These are phyloP conservation scores for Leptodactylus fallax DNA, from an alignment of 2,797 vertebrate genomes.

Conservation along the genomic window DNA sequence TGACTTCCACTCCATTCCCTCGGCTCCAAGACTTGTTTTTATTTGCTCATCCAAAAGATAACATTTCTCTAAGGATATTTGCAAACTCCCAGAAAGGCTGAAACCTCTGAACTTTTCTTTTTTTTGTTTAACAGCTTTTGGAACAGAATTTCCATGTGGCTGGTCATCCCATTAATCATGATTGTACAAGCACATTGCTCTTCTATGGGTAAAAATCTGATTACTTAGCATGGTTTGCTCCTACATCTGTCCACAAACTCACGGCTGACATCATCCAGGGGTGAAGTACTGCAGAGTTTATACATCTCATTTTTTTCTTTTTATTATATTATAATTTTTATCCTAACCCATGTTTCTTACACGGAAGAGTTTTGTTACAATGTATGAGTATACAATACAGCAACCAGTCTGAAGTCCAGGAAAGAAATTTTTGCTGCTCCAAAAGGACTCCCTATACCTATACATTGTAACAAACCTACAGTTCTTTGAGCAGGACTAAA, in stretches of 20 bases:
- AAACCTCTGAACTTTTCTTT: conserved; percentile 33
- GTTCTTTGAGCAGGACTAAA: too few species aligned
- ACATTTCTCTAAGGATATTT: conserved; percentile 48
- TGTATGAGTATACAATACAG: too few species aligned
- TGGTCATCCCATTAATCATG: conserved; percentile 10
- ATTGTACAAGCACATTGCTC: not conserved
- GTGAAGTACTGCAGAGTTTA: not conserved
- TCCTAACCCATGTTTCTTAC: too few species aligned
- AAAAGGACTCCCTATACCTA: too few species aligned
- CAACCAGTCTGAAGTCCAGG: too few species aligned
- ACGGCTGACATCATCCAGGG: not conserved
- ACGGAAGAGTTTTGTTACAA: too few species aligned
- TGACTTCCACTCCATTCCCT: conserved; percentile 40
- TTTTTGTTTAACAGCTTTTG: not conserved
- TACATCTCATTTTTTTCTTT: too few species aligned
- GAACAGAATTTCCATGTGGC: not conserved
- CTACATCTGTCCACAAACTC: not conserved
- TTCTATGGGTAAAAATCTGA: not conserved
- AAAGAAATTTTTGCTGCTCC: too few species aligned
- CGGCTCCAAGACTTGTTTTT: conserved; percentile 49
- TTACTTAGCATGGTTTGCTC: not conserved
- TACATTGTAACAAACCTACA: too few species aligned
- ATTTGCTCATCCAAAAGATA: conserved; percentile 57
- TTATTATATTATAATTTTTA: too few species aligned
- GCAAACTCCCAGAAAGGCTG: conserved; percentile 34